These are phyloP conservation scores for Empidonax traillii DNA, from an alignment of 2,113 vertebrate genomes.

Conservation along the genomic window DNA sequence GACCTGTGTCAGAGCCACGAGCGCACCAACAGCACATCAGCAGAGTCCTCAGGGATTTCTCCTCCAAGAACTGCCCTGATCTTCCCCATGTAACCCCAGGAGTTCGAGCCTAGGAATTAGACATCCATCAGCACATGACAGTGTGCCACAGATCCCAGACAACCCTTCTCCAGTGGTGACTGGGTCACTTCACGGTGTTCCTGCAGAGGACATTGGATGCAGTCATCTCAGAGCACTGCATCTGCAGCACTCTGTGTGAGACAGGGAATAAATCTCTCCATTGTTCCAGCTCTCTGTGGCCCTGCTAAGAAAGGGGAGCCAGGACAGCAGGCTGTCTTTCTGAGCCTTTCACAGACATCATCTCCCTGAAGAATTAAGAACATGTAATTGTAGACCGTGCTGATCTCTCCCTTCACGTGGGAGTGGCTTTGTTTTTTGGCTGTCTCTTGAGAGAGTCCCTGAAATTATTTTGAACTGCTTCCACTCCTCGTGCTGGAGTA, in stretches of 20 bases:
- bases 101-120: not conserved
- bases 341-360: not conserved
- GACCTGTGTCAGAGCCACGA: not conserved
- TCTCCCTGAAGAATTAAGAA: not conserved
- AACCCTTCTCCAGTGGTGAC: not conserved
- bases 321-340: not conserved
- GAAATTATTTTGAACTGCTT: not conserved
- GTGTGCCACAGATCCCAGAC: not conserved
- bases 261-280: not conserved
- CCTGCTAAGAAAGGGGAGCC: not conserved
- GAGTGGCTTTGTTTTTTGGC: not conserved
- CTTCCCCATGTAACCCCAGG: accelerated
- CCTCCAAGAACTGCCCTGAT: not conserved
- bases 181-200: not conserved
- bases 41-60: not conserved
- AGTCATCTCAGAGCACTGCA: not conserved
- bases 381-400: not conserved
- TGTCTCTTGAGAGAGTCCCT: not conserved
- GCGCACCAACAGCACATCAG: not conserved
- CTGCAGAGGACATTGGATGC: not conserved
- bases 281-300: not conserved
- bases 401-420: not conserved
- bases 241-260: not conserved
- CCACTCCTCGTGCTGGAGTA: not conserved
- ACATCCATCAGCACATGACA: not conserved